These are phyloP conservation scores for Gasteruption jaculator DNA, from an alignment of 2,888 invertebrate genomes.

Conservation along the genomic window DNA sequence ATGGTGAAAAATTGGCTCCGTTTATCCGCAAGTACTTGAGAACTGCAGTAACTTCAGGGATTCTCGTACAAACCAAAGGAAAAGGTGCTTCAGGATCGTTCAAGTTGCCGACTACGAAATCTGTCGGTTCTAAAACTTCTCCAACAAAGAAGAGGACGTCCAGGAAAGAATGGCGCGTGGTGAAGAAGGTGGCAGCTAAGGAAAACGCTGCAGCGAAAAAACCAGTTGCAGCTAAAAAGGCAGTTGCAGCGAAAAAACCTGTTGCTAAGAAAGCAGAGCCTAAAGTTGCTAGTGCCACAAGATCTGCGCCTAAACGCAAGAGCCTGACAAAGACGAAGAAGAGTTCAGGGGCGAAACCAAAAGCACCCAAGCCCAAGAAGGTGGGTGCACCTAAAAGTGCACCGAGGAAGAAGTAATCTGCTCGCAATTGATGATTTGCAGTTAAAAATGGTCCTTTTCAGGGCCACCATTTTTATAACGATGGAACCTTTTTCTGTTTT, in stretches of 20 bases:
- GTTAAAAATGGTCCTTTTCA: constrained; percentile 19
- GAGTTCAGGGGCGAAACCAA: constrained; percentile 28
- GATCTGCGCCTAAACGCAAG: constrained; percentile 13
- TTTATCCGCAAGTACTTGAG: constrained; percentile 61
- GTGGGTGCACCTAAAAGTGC: constrained; percentile 8
- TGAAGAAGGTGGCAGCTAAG: constrained; percentile 12
- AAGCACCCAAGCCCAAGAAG: constrained; percentile 16
- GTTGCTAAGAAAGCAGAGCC: constrained; percentile 24
- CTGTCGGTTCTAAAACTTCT: constrained; percentile 19
- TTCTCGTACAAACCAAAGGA: constrained; percentile 55
- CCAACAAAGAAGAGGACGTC: too few relatives aligned
- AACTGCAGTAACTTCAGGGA: constrained; percentile 54
- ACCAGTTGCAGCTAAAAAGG: too few relatives aligned
- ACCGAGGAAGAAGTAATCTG: neutral
- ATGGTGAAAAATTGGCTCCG: constrained; percentile 56
- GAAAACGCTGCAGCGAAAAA: constrained; percentile 8
- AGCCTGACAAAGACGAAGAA: constrained; percentile 37
- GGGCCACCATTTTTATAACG: too few relatives aligned
- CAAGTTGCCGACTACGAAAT: constrained; percentile 46
- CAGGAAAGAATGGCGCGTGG: too few relatives aligned
- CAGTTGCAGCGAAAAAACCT: constrained; percentile 34
- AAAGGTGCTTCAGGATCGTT: constrained; percentile 56
- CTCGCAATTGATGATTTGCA: constrained; percentile 11
- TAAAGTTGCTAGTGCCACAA: constrained; percentile 11
- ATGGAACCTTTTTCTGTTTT: too few relatives aligned